Evolutionary conservation across 2,113 vertebrate species (phyloP), one percentile per base, ranked within the genome.

Genomic region (Chlorodrepanis virens): DNA sequence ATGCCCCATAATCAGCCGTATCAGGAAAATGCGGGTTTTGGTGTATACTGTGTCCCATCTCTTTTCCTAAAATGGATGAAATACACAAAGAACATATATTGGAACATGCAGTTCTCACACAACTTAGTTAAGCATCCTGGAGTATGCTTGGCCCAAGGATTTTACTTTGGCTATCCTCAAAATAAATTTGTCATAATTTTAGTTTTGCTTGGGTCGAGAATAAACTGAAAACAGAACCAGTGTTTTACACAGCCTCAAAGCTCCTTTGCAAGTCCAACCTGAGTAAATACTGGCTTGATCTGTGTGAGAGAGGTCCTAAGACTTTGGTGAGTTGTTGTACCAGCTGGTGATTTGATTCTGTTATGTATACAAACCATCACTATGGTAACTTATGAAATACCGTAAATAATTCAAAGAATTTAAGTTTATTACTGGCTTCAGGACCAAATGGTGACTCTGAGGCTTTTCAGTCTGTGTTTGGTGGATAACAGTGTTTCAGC

Each of bases 11-110:
- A 95, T 89, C 67, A 74, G 19, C 23, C 21, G 47, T 91, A 93
- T 83, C 83, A 94, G 53, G 29, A 67, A 96, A 90, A 80, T 86
- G 47, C 71, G 96, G 84, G 57, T 91, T 91, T 85, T 65, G 24
- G 8, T 83, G 54, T 42, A 80, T 27, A 54, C 37, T 93, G 29
- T 83, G 50, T 87, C 29, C 39, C 20, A 31, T 74, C 6, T 87
- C 29, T 76, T 76, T 70, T 93, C 54, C 68, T 77, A 40, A 83
- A 90, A 65, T n/a, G 28, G 60, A 64, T 65, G 35, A 18, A 69
- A 2, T 77, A 23, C 45, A 44, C 14, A 63, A 72, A 72, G 33
- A 69, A 18, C 16, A 10, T 16, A 9, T 29, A 20, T 67, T 90
- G 71, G 50, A 90, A 83, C 31, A 23, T 54, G 23, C 13, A 52